phyloP scores from a whole-genome alignment of 2,113 vertebrate genomes.

The Protomyctophum bolini region DNA sequence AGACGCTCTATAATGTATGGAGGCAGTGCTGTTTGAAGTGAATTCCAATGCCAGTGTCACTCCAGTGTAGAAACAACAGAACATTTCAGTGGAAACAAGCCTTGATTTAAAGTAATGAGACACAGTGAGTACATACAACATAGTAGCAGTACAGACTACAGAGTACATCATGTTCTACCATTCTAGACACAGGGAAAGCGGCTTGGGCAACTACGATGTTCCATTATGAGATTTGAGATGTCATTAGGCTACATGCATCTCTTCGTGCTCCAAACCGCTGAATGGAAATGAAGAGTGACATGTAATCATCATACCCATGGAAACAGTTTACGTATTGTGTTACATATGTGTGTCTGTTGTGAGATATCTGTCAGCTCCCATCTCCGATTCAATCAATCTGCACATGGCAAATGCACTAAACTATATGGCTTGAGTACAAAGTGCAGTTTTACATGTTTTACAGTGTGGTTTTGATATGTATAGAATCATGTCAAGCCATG shows the following conservation, averaged over 20 bases:
- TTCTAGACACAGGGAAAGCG: no score
- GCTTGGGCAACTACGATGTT: background rate
- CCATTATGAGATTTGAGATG: slow-evolving; percentile 12
- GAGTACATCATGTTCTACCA: no score
- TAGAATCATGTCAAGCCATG: slow-evolving; percentile 20
- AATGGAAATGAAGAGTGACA: slow-evolving; percentile 22
- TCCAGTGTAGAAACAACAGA: no score
- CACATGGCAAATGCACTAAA: background rate
- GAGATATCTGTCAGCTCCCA: no score
- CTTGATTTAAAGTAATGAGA: no score
- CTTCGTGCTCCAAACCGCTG: background rate
- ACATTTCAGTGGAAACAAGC: no score
- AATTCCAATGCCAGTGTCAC: no score
- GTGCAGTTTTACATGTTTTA: background rate
- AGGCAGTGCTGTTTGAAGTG: no score
- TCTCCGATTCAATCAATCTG: no score
- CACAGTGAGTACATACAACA: no score
- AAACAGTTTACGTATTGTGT: slow-evolving; percentile 9
- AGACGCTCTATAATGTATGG: no score
- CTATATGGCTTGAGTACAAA: background rate
- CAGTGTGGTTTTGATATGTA: slow-evolving; percentile 25
- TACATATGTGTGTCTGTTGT: background rate
- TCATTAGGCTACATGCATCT: slow-evolving; percentile 10
- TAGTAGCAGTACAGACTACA: no score
- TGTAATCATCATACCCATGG: slow-evolving; percentile 14